A percentile compares a stretch with the other conserved stretches of the same genome.
These are phyloP conservation scores for Smithornis capensis DNA, from an alignment of 2,113 vertebrate genomes.

Conservation along the genomic window DNA sequence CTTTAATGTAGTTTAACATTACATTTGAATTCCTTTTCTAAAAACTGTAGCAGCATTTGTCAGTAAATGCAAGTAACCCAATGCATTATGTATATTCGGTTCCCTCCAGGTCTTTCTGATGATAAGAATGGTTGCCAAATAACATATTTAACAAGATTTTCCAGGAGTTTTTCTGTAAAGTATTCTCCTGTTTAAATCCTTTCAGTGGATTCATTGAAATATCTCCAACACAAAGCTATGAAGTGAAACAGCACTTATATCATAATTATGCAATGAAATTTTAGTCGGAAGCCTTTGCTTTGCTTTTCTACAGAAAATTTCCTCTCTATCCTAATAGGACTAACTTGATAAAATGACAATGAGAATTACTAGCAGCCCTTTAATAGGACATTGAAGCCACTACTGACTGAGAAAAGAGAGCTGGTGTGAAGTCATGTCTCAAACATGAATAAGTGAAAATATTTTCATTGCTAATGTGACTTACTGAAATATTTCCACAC, in stretches of 20 bases:
- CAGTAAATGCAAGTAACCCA: not conserved
- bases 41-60: not conserved
- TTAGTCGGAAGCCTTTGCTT: conserved; percentile 22
- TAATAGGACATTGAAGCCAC: conserved; percentile 41
- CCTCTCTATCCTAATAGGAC: conserved; percentile 14
- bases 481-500: not conserved
- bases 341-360: conserved; percentile 53
- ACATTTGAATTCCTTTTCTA: not conserved
- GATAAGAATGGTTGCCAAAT: not conserved
- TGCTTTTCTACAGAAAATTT: conserved; percentile 14
- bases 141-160: conserved; percentile 27
- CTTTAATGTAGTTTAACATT: conserved; percentile 3
- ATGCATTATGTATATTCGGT: not conserved
- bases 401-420: not conserved
- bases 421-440: not conserved
- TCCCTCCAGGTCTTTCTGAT: conserved; percentile 1
- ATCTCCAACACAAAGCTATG: not conserved
- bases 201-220: not conserved
- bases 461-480: not conserved
- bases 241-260: conserved; percentile 22
- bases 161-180: not conserved
- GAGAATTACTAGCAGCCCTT: conserved; percentile 35
- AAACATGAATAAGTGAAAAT: not conserved
- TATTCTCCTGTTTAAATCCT: conserved; percentile 4
- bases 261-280: conserved; percentile 50